phyloP scores from a whole-genome alignment of 1,140 invertebrate genomes.

The Apis dorsata region DNA sequence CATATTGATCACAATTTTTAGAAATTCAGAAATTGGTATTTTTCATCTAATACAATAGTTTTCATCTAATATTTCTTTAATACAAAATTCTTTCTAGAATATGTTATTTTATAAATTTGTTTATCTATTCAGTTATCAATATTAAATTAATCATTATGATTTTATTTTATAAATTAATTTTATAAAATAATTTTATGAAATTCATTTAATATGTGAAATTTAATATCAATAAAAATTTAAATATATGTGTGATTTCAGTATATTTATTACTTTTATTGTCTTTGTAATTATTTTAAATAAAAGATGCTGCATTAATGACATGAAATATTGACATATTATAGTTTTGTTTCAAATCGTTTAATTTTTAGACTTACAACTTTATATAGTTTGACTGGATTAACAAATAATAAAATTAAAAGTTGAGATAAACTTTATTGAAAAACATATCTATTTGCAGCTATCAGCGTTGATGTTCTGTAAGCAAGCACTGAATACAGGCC shows the following conservation, averaged over 20 bases:
- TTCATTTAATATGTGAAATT: not conserved
- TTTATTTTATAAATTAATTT: not conserved
- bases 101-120: not conserved
- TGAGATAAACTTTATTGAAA: constrained; percentile 28
- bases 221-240: not conserved
- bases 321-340: not conserved
- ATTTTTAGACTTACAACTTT: not conserved
- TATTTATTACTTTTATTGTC: constrained; percentile 4
- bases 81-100: not conserved
- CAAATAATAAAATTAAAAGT: not conserved
- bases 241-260: not conserved
- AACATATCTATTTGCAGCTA: constrained; percentile 48
- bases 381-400: constrained; percentile 36
- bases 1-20: not conserved
- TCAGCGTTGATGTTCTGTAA: constrained; percentile 51
- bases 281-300: constrained; percentile 2
- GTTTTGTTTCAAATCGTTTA: constrained; percentile 11
- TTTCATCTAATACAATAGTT: not conserved
- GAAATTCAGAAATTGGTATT: not conserved
- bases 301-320: not conserved
- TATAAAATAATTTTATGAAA: not conserved
- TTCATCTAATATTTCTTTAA: not conserved
- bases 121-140: not conserved
- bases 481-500: constrained; percentile 54
- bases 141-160: not conserved